Evolutionary conservation across 2,113 vertebrate genomes (phyloP).

Genomic region (Trinectes maculatus): DNA sequence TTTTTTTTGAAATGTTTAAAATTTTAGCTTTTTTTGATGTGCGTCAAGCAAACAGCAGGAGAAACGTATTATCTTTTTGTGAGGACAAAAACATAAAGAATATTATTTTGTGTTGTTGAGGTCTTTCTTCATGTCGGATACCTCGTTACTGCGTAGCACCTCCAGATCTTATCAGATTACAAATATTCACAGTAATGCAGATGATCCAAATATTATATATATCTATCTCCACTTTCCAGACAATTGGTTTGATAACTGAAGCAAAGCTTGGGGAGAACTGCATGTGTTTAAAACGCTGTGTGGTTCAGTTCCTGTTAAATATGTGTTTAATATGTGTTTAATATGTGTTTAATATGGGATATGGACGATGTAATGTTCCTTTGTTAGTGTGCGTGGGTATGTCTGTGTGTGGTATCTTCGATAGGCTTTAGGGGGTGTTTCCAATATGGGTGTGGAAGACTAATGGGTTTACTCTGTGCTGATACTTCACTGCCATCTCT

Average conservation of each 20-base stretch:
- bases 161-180: slow-evolving; percentile 15
- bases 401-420: slow-evolving; percentile 63
- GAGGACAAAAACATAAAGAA: no score
- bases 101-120: no score
- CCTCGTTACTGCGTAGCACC: neutral
- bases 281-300: slow-evolving; percentile 30
- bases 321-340: no score
- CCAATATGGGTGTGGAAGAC: slow-evolving; percentile 63
- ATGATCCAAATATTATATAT: slow-evolving; percentile 27
- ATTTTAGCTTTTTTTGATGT: no score
- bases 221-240: slow-evolving; percentile 40
- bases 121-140: neutral
- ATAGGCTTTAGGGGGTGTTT: slow-evolving; percentile 64
- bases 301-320: slow-evolving; percentile 38
- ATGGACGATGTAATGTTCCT: slow-evolving; percentile 53
- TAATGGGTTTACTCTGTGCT: slow-evolving; percentile 70
- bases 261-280: slow-evolving; percentile 29
- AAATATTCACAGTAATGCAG: slow-evolving; percentile 29
- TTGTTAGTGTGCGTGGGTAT: slow-evolving; percentile 47
- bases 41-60: no score
- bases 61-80: no score
- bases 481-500: slow-evolving; percentile 63
- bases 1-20: no score
- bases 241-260: slow-evolving; percentile 48
- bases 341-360: slow-evolving; percentile 54